These are phyloP conservation scores for Oscheius sp. DNA, from an alignment of 2,888 invertebrate species.

Conservation along the genomic window DNA sequence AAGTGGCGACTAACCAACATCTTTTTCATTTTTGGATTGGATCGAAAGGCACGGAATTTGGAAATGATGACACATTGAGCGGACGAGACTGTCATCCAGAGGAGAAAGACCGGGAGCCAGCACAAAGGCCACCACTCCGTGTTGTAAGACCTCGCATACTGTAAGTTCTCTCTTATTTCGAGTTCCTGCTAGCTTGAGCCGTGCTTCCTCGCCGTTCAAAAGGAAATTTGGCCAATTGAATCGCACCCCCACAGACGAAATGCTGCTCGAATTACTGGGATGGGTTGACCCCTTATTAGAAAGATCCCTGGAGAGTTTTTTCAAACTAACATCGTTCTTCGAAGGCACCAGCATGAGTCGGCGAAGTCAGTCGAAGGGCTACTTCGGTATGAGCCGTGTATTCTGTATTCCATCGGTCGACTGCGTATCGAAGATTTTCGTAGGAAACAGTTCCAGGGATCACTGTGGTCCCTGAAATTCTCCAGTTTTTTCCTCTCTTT, in stretches of 20 bases:
- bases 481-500: neutral
- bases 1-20: neutral
- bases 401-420: constrained; percentile 64
- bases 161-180: constrained; percentile 28
- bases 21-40: constrained; percentile 40
- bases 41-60: constrained; percentile 43
- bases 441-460: constrained; percentile 51
- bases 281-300: neutral
- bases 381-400: constrained; percentile 54
- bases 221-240: neutral
- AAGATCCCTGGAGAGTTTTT: no score
- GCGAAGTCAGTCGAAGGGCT: constrained; percentile 49
- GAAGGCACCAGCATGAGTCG: constrained; percentile 47
- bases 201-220: neutral
- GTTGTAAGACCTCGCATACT: constrained; percentile 67
- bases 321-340: constrained; percentile 43
- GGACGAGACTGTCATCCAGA: constrained; percentile 53
- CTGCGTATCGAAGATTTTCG: constrained; percentile 62
- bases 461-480: constrained; percentile 43
- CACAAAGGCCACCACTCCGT: constrained; percentile 62
- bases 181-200: neutral
- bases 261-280: neutral
- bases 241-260: neutral
- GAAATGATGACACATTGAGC: constrained; percentile 66
- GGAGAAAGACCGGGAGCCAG: constrained; percentile 47